Percentiles rank a stretch among this genome's conserved stretches.
These are phyloP conservation scores for Dendrolimus houi DNA, from an alignment of 2,888 invertebrate genomes.

Conservation along the genomic window DNA sequence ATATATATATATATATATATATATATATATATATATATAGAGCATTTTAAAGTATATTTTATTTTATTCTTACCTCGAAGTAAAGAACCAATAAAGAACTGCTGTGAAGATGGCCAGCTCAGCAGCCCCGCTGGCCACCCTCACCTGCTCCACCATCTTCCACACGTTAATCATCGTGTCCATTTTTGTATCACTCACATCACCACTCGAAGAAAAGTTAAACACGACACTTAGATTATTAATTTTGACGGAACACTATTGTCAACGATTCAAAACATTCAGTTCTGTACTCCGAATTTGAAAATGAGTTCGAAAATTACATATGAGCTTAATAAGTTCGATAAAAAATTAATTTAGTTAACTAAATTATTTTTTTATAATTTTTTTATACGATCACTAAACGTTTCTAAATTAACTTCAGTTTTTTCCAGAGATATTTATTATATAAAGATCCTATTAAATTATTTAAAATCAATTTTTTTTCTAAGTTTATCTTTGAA, in stretches of 20 bases:
- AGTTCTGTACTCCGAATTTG: neutral
- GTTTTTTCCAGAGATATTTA: neutral
- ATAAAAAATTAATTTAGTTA: too few species aligned
- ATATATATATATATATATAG: too few species aligned
- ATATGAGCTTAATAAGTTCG: neutral
- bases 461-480: too few species aligned
- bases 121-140: constrained; percentile 76
- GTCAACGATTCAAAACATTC: constrained; percentile 12
- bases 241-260: constrained; percentile 35
- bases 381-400: neutral
- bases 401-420: neutral
- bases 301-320: neutral
- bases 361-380: neutral
- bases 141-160: constrained; percentile 65
- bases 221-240: constrained; percentile 37
- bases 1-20: too few species aligned
- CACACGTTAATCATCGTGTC: constrained; percentile 66
- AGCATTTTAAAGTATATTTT: too few species aligned
- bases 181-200: constrained; percentile 54
- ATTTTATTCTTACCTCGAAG: constrained; percentile 63
- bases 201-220: constrained; percentile 46
- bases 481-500: too few species aligned
- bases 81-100: constrained; percentile 79
- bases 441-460: too few species aligned
- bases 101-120: constrained; percentile 78